Evolutionary conservation across 2,888 invertebrate species (phyloP).

Genomic region (Oeneis ivallda): DNA sequence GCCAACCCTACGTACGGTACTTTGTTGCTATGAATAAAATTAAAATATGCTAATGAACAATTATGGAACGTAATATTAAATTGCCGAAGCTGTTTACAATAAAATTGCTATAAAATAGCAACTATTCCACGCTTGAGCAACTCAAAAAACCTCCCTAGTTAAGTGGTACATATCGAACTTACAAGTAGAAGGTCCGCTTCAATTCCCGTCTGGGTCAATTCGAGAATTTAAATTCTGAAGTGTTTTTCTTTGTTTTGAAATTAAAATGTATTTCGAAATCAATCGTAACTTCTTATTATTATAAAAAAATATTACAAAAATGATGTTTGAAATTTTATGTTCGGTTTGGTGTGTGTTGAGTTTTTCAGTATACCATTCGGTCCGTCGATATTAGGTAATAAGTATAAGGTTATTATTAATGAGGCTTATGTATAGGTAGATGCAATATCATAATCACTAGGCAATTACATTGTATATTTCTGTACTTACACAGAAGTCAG

Average conservation of each 20-base stretch:
- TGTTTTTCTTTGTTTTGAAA: not conserved
- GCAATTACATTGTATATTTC: too few relatives aligned
- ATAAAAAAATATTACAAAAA: too few relatives aligned
- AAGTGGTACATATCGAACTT: not conserved
- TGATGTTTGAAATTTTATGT: too few relatives aligned
- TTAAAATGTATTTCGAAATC: not conserved
- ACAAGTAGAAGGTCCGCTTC: not conserved
- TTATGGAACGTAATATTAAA: constrained; percentile 35
- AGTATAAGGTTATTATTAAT: too few relatives aligned
- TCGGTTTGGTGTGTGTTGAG: too few relatives aligned
- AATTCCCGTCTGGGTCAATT: not conserved
- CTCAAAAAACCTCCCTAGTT: not conserved
- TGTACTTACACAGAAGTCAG: too few relatives aligned
- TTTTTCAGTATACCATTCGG: too few relatives aligned
- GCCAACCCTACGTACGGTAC: constrained; percentile 13
- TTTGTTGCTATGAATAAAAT: constrained; percentile 31
- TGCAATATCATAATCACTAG: too few relatives aligned
- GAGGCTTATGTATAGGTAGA: too few relatives aligned
- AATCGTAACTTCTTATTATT: too few relatives aligned
- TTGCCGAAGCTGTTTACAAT: constrained; percentile 27
- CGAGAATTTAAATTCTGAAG: not conserved
- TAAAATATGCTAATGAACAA: constrained; percentile 38
- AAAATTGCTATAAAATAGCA: constrained; percentile 23
- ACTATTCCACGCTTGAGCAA: constrained; percentile 1
- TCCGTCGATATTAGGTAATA: too few relatives aligned